A percentile compares a stretch with the other conserved stretches of the same genome.
Conservation (phyloP, 2,888 invertebrate genomes). For the Xestoiulus laeticollis region DNA sequence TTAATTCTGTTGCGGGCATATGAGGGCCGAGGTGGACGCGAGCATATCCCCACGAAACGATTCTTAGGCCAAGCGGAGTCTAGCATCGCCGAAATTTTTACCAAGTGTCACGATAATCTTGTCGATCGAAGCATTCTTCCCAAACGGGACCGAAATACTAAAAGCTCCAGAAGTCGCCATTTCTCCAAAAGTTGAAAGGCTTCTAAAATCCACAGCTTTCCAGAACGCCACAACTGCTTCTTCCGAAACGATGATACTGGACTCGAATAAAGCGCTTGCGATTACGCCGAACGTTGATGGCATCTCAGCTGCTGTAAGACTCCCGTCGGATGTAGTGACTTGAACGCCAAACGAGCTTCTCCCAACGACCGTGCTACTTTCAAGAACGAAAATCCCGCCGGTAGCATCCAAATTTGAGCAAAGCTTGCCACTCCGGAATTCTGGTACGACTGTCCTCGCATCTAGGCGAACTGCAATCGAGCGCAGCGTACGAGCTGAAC, state of each 20-base stretch:
- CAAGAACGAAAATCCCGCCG: not conserved
- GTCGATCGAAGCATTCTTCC: not conserved
- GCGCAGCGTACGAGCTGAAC: slow-evolving; percentile 36
- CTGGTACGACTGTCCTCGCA: slow-evolving; percentile 35
- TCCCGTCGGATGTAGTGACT: not conserved
- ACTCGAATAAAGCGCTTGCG: not conserved
- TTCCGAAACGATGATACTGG: not conserved
- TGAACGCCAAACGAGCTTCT: not conserved
- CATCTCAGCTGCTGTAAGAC: not conserved
- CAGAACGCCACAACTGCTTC: not conserved
- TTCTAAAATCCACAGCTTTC: not conserved
- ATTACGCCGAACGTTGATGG: not conserved
- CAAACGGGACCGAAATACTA: not conserved
- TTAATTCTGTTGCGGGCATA: not conserved
- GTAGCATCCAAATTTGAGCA: slow-evolving; percentile 27
- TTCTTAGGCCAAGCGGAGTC: not conserved
- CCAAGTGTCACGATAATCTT: not conserved
- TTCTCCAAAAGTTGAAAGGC: not conserved
- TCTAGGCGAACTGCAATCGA: not conserved
- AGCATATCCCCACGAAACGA: not conserved
- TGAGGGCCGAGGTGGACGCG: not conserved
- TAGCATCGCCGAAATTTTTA: not conserved
- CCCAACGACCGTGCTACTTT: not conserved
- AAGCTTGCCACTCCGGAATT: slow-evolving; percentile 35
- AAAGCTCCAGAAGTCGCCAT: not conserved